Evolutionary conservation across 2,888 invertebrate genomes (phyloP).

Genomic region (Drosophila paramelanica): DNA sequence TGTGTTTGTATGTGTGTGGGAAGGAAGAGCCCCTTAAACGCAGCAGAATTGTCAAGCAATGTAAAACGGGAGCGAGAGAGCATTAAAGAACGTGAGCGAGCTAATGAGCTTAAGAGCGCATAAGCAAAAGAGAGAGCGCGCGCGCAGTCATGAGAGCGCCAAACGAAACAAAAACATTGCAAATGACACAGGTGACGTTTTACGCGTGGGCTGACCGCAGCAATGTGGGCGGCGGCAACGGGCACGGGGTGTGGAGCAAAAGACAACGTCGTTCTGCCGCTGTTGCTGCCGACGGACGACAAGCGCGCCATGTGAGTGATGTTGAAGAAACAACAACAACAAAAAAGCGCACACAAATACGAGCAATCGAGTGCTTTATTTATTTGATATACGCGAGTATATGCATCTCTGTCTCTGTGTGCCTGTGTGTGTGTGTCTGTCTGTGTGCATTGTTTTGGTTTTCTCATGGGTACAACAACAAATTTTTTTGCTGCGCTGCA

Average conservation of each 20-base stretch:
- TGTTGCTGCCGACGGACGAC: constrained; percentile 40
- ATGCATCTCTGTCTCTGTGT: background rate
- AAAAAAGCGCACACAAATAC: constrained; percentile 14
- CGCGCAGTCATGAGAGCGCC: constrained; percentile 6
- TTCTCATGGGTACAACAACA: constrained; percentile 63
- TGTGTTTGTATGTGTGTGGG: background rate
- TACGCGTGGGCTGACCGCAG: constrained; percentile 55
- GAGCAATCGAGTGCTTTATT: constrained; percentile 3
- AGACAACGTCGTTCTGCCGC: constrained; percentile 13
- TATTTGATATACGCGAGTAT: constrained; percentile 21
- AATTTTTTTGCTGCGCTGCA: constrained; percentile 59
- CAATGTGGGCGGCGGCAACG: constrained; percentile 2
- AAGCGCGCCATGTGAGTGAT: constrained; percentile 56
- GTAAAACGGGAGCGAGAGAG: constrained; percentile 5
- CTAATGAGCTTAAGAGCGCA: constrained; percentile 2
- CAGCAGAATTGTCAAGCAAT: constrained; percentile 20
- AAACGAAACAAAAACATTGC: constrained; percentile 74
- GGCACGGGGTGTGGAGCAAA: background rate
- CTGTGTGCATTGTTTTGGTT: constrained; percentile 61
- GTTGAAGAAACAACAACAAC: constrained; percentile 43
- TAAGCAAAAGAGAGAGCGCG: constrained; percentile 9
- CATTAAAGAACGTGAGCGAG: constrained; percentile 3
- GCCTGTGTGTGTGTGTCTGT: constrained; percentile 8
- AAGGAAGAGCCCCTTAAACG: constrained; percentile 42
- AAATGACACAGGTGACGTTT: constrained; percentile 79